A percentile compares a stretch with the other conserved stretches of the same genome.
Evolutionary conservation across 2,113 vertebrate genomes (phyloP).

Genomic region (Propithecus coquereli): DNA sequence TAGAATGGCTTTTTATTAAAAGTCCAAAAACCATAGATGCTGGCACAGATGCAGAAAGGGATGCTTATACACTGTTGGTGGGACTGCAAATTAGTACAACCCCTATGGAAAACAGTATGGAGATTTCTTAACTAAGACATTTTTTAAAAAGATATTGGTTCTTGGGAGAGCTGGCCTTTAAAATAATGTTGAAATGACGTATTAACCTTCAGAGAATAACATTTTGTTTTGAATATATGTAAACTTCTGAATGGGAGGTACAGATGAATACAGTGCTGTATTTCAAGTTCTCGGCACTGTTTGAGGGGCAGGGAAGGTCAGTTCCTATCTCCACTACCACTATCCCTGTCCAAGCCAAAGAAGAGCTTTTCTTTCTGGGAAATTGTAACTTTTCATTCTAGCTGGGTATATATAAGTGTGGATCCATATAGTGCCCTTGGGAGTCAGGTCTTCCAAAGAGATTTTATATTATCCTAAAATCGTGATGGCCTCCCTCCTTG

Average conservation of each 20-base stretch:
- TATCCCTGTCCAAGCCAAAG: neutral
- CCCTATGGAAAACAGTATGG: too few relatives aligned
- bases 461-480: neutral
- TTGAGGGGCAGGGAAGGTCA: neutral
- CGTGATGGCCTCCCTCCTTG: neutral
- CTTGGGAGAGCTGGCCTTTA: conserved; percentile 4
- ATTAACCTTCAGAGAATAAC: conserved; percentile 6
- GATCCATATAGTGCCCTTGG: neutral
- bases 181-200: conserved; percentile 13
- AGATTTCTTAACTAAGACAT: neutral
- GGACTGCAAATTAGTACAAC: too few relatives aligned
- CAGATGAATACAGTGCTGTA: neutral
- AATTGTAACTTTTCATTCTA: conserved; percentile 28
- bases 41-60: too few relatives aligned
- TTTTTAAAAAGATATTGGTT: neutral
- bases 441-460: neutral
- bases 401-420: neutral
- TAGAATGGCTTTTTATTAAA: too few relatives aligned
- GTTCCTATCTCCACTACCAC: neutral
- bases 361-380: neutral
- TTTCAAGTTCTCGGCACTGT: neutral
- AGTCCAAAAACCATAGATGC: too few relatives aligned
- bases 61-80: too few relatives aligned
- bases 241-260: neutral
- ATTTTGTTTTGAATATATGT: neutral